A percentile compares a stretch with the other conserved stretches of the same genome.
Evolutionary conservation across 1,140 invertebrate genomes (phyloP).

Genomic region (Drosophila neocordata): DNA sequence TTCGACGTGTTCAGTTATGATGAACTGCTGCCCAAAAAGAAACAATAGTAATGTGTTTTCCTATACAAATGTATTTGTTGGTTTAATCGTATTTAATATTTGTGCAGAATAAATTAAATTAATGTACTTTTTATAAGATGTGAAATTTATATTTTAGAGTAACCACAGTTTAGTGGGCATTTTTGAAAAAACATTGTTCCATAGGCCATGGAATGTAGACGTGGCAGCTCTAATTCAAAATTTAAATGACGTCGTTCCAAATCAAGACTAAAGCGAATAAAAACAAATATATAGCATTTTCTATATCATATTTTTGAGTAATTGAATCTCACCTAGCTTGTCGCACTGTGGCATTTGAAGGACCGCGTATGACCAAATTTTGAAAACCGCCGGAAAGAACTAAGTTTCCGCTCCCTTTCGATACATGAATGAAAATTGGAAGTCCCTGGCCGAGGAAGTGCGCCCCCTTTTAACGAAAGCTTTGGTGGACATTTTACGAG

Average conservation of each 20-base stretch:
- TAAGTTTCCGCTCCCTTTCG: constrained; percentile 83
- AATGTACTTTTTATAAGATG: background rate
- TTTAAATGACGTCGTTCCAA: constrained; percentile 82
- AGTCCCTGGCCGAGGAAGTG: constrained; percentile 84
- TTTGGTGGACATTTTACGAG: constrained; percentile 84
- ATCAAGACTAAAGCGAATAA: constrained; percentile 77
- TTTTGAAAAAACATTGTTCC: constrained; percentile 90
- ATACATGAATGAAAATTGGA: constrained; percentile 86
- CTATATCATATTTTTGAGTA: constrained; percentile 17
- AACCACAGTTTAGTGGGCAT: constrained; percentile 91
- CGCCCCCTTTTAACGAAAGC: constrained; percentile 85
- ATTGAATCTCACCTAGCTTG: constrained; percentile 57
- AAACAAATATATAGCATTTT: background rate
- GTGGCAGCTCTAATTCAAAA: constrained; percentile 84
- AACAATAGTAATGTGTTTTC: constrained; percentile 1
- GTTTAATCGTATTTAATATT: constrained; percentile 39
- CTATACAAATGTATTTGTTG: constrained; percentile 46
- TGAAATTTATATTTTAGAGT: constrained; percentile 23
- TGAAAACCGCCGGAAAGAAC: constrained; percentile 83
- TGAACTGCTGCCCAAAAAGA: constrained; percentile 58
- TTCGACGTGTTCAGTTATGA: constrained; percentile 75
- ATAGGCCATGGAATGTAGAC: constrained; percentile 87
- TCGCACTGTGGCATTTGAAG: constrained; percentile 83
- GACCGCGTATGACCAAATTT: constrained; percentile 83
- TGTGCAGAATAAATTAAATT: constrained; percentile 58